A percentile compares a stretch with the other conserved stretches of the same genome.
phyloP scores from a whole-genome alignment of 2,113 vertebrate species.

The Zapus hudsonius region DNA sequence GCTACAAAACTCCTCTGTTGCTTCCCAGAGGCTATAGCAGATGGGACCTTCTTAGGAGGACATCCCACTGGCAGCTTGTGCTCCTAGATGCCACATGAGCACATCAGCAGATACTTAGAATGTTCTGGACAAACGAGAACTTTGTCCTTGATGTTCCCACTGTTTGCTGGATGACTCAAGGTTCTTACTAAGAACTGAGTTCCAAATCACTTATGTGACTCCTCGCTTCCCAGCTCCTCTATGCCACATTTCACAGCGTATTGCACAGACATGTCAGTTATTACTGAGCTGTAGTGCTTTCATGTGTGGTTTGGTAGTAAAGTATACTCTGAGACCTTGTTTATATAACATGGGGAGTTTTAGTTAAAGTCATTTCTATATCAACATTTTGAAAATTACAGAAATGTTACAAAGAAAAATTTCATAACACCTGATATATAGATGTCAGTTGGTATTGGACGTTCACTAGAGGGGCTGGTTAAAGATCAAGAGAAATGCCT shows the following conservation, averaged over 20 bases:
- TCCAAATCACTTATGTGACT: not conserved
- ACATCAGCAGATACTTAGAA: not conserved
- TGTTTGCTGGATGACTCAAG: not conserved
- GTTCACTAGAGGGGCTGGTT: not conserved
- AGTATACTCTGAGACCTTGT: not conserved
- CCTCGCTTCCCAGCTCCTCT: not conserved
- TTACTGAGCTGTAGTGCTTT: not conserved
- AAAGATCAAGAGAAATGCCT: not conserved
- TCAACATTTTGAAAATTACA: not conserved
- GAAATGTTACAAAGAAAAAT: not conserved
- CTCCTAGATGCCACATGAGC: rapidly evolving
- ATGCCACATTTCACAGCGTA: not conserved
- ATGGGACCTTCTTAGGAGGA: too few relatives aligned
- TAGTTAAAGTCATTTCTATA: not conserved
- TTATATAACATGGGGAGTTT: not conserved
- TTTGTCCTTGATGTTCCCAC: not conserved
- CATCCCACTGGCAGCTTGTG: not conserved
- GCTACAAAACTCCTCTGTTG: not conserved
- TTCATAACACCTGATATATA: not conserved
- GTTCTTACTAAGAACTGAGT: not conserved
- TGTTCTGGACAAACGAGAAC: not conserved
- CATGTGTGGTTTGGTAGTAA: not conserved
- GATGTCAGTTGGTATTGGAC: not conserved
- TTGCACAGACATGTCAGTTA: rapidly evolving
- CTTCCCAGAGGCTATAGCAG: too few relatives aligned